Base-by-base conservation (phyloP, 2,888 invertebrate species). In the Mayetiola destructor region DNA sequence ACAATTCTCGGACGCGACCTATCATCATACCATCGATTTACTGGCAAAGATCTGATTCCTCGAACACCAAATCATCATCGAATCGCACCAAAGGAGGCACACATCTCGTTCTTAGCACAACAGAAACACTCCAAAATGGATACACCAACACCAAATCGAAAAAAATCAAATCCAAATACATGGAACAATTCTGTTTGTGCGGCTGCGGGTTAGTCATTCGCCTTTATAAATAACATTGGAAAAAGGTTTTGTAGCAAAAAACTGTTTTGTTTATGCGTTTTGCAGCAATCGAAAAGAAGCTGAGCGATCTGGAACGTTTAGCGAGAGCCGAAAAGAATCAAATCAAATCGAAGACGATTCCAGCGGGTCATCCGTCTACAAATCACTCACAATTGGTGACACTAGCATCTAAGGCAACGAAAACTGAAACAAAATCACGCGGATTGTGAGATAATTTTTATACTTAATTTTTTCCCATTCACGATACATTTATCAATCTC, bases 111-210 rank as follows among this genome's bases (percentile, higher is more conserved):
- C 66, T 48, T 5, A 2, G 72, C 67, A 68, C 73, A 73, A 72
- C 72, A 73, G 65, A 73, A 71, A 69, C 73, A 73, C 68, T 73
- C 73, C 64, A 73, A 73, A 68, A 72, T 73, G 71, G 73, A 73
- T 65, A 73, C 73, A 14, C 73, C 73, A 62, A 73, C 71, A 61
- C 68, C 72, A 67, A 72, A 72, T 64, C 72, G 73, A 60, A 70
- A 69, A 59, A 69, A 68, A 59, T 66, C 68, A 70, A 72, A 65
- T 69, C 72, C 63, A 69, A 80, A 75, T 80, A 80, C 77, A 78
- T 80, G 80, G 79, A 80, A 74, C 80, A 80, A 64, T 80, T 80
- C 78, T 80, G 80, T 74, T 78, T 80, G 75, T 80, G 80, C 74
- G 67, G 79, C 73, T 77, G 78, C 75, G 68, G 74, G 76, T 76